Conservation (phyloP, 2,888 invertebrate species). For the Metallyticus violacea region DNA sequence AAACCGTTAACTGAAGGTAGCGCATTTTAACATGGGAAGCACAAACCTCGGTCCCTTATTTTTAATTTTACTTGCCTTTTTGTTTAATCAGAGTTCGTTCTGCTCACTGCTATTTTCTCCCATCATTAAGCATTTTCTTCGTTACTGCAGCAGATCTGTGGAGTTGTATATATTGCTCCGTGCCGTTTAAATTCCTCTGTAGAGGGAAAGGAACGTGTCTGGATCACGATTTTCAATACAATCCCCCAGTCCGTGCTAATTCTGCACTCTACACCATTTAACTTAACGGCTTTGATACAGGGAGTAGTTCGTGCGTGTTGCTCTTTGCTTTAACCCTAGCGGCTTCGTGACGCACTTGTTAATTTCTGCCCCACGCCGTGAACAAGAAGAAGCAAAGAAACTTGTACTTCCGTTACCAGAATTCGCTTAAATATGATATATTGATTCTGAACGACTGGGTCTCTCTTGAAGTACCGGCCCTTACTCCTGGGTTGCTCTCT, state of each 20-base stretch:
- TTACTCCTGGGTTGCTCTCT: too few relatives aligned
- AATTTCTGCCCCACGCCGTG: not conserved
- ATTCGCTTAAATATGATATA: not conserved
- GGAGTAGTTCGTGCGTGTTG: not conserved
- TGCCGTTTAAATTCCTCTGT: too few relatives aligned
- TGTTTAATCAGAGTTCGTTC: not conserved
- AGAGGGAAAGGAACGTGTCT: not conserved
- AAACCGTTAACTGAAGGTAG: too few relatives aligned
- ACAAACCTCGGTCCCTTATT: too few relatives aligned
- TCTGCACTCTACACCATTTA: not conserved
- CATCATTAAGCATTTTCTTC: not conserved
- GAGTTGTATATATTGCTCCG: not conserved
- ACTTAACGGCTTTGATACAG: not conserved
- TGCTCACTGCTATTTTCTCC: not conserved
- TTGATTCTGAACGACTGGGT: not conserved
- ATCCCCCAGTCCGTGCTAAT: not conserved
- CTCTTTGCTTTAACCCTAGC: too few relatives aligned
- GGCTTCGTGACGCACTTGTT: not conserved
- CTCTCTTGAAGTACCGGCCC: not conserved
- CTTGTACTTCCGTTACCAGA: not conserved
- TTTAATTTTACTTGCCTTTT: not conserved
- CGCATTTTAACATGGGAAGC: too few relatives aligned
- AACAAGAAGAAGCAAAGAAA: not conserved
- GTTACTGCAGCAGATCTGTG: not conserved
- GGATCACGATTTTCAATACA: not conserved